phyloP scores from a whole-genome alignment of 2,113 vertebrate species.

The Strix aluco region DNA sequence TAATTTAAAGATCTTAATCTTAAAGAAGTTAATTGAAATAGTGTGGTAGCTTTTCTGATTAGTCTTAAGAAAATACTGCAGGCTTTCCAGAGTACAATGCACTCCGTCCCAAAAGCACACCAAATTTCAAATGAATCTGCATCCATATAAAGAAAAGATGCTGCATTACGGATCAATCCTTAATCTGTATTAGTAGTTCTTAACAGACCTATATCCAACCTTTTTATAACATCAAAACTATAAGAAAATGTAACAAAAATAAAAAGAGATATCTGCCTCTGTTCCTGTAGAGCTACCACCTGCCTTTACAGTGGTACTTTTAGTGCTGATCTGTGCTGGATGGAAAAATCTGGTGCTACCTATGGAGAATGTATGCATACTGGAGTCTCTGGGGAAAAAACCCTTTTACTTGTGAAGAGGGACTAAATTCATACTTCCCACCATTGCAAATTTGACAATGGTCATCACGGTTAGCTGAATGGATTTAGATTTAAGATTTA shows the following conservation, averaged over 20 bases:
- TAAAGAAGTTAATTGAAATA: not conserved
- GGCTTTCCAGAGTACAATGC: not conserved
- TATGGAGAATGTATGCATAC: not conserved
- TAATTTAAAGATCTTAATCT: not conserved
- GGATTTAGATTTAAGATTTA: not conserved
- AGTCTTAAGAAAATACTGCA: not conserved
- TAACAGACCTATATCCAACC: not conserved
- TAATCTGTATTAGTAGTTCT: not conserved
- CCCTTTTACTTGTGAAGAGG: not conserved
- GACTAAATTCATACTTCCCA: not conserved
- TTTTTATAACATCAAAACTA: not conserved
- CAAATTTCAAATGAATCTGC: not conserved
- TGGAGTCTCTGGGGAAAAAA: not conserved
- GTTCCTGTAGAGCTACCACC: not conserved
- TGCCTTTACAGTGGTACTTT: not conserved
- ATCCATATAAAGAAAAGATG: not conserved
- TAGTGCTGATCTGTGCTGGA: not conserved
- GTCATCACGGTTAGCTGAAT: not conserved
- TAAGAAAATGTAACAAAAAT: not conserved
- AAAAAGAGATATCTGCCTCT: not conserved
- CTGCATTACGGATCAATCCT: not conserved
- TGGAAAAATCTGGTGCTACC: not conserved
- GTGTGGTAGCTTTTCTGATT: not conserved
- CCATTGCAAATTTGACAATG: not conserved
- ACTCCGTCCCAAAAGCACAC: not conserved